These are phyloP conservation scores for Drosophila histrio DNA, from an alignment of 2,888 invertebrate species.

Conservation along the genomic window DNA sequence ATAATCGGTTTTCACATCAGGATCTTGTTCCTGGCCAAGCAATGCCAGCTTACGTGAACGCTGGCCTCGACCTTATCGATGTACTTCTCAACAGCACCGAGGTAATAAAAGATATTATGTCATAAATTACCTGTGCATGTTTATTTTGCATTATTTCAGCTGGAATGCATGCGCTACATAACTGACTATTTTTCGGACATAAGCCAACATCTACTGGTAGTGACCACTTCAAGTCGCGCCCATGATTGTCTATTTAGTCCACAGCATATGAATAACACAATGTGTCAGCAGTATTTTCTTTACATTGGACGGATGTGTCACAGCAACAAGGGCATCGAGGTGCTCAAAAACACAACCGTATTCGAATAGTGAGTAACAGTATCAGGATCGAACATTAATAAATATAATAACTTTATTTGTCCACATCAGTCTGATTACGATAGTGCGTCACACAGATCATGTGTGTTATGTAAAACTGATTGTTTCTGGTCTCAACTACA, in stretches of 20 bases:
- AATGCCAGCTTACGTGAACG: slow-evolving; percentile 82
- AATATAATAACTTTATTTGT: background rate
- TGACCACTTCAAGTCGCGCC: slow-evolving; percentile 90
- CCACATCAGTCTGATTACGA: slow-evolving; percentile 88
- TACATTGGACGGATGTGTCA: slow-evolving; percentile 95
- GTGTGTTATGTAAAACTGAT: slow-evolving; percentile 97
- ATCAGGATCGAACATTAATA: background rate
- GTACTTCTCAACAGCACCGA: slow-evolving; percentile 81
- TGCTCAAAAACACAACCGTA: slow-evolving; percentile 90
- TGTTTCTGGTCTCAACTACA: slow-evolving; percentile 95
- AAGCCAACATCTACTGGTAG: slow-evolving; percentile 89
- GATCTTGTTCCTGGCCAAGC: slow-evolving; percentile 86
- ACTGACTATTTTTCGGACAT: slow-evolving; percentile 93
- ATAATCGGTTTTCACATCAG: slow-evolving; percentile 93
- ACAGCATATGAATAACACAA: slow-evolving; percentile 93
- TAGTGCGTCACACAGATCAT: slow-evolving; percentile 93
- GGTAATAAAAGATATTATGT: slow-evolving; percentile 46
- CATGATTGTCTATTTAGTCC: slow-evolving; percentile 95
- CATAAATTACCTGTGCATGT: background rate
- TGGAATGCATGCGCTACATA: slow-evolving; percentile 89
- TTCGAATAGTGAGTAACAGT: slow-evolving; percentile 88
- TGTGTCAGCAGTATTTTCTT: slow-evolving; percentile 97
- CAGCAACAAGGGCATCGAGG: slow-evolving; percentile 87
- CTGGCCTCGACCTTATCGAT: slow-evolving; percentile 83
- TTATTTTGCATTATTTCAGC: slow-evolving; percentile 80